A percentile compares a stretch with the other conserved stretches of the same genome.
Evolutionary conservation across 2,888 invertebrate genomes (phyloP).

Genomic region (Epicampocera succincta): DNA sequence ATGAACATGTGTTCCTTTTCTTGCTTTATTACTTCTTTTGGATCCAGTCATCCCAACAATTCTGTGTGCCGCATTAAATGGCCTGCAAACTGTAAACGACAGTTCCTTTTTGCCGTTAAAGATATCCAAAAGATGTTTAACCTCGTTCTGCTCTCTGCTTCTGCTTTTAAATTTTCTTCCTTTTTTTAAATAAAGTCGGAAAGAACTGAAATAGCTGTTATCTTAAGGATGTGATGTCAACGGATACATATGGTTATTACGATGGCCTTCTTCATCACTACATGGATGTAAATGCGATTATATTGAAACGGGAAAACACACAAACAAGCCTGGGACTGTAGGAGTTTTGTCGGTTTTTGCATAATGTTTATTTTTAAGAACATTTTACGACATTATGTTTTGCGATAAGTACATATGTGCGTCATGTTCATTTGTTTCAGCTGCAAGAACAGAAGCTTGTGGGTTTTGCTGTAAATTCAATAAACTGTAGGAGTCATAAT

Average conservation of each 20-base stretch:
- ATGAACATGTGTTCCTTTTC: too few species aligned
- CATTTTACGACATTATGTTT: neutral
- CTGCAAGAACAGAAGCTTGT: too few species aligned
- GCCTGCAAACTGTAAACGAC: conserved; percentile 55
- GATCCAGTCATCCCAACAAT: conserved; percentile 16
- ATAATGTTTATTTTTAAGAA: conserved; percentile 19
- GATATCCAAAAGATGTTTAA: conserved; percentile 62
- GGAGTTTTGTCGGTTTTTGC: conserved; percentile 12
- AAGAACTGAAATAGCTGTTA: conserved; percentile 25
- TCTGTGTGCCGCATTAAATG: conserved; percentile 62
- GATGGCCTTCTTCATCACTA: conserved; percentile 33
- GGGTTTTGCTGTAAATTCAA: too few species aligned
- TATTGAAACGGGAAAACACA: neutral
- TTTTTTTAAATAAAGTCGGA: conserved; percentile 3
- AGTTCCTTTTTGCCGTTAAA: conserved; percentile 48
- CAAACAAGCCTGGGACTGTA: neutral
- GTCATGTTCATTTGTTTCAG: too few species aligned
- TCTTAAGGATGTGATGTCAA: conserved; percentile 56
- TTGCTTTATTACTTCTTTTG: too few species aligned
- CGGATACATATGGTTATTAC: conserved; percentile 60
- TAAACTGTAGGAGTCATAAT: conserved; percentile 7
- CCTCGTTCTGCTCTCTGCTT: conserved; percentile 8
- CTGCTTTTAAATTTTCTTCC: neutral
- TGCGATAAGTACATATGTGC: too few species aligned
- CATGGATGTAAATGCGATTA: neutral